Conservation (phyloP, 2,113 vertebrate species). For the Murina feae region DNA sequence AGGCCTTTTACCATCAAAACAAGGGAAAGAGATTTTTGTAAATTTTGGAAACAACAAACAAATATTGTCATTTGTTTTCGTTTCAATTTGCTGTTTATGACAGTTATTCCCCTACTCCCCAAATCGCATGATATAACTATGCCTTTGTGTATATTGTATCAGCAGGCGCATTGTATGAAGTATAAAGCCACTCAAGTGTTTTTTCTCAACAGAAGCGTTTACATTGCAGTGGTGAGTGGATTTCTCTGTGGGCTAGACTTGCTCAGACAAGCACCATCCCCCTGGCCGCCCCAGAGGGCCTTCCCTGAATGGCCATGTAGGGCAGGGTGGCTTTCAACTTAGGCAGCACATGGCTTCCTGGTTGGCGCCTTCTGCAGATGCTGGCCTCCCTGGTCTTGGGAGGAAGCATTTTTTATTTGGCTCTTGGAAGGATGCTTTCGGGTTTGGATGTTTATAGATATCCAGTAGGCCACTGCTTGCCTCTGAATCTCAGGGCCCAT, state of each 20-base stretch:
- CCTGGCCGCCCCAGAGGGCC: not conserved
- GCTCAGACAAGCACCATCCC: too few relatives aligned
- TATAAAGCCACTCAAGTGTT: not conserved
- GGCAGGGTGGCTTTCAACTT: not conserved
- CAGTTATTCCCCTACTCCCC: not conserved
- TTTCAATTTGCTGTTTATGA: not conserved
- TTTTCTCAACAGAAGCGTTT: not conserved
- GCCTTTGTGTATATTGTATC: not conserved
- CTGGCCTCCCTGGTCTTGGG: not conserved
- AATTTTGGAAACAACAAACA: not conserved
- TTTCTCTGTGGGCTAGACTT: not conserved
- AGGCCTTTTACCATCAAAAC: not conserved
- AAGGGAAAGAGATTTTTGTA: not conserved
- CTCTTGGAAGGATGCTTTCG: not conserved
- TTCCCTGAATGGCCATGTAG: not conserved
- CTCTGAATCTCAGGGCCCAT: not conserved
- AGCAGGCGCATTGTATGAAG: not conserved
- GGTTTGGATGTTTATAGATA: not conserved
- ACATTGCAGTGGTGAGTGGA: not conserved
- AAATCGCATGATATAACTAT: not conserved
- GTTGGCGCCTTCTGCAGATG: not conserved
- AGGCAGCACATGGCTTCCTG: not conserved
- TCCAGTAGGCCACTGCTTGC: not conserved
- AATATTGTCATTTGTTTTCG: not conserved
- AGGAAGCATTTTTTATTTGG: not conserved